Percentiles rank a stretch among this genome's conserved stretches.
Evolutionary conservation across 2,888 invertebrate species (phyloP).

Genomic region (Oxyscelio sp.): DNA sequence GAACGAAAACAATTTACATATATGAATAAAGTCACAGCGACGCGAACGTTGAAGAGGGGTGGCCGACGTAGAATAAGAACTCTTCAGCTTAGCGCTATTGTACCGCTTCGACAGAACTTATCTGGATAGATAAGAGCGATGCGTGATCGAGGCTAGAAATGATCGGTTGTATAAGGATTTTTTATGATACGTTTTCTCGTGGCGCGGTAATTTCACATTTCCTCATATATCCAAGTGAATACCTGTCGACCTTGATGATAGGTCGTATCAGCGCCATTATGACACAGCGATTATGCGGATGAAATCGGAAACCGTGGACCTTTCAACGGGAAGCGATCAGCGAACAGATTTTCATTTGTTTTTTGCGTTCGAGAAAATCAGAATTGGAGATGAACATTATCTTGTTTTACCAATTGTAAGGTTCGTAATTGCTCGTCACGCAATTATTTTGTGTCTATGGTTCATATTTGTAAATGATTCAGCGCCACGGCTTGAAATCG

Average conservation of each 20-base stretch:
- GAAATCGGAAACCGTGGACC: conserved; percentile 16
- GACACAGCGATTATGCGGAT: conserved; percentile 41
- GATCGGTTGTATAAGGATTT: conserved; percentile 67
- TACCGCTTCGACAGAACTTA: conserved; percentile 24
- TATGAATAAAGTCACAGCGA: conserved; percentile 25
- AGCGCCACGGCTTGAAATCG: too few relatives aligned
- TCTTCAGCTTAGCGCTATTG: conserved; percentile 25
- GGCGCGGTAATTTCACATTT: conserved; percentile 73
- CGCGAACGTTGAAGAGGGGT: background rate
- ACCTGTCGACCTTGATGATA: conserved; percentile 78
- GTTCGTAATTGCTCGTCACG: too few relatives aligned
- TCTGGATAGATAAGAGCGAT: conserved; percentile 52
- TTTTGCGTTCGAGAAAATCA: background rate
- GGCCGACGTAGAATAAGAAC: background rate
- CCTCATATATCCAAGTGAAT: conserved; percentile 71
- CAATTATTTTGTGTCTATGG: too few relatives aligned
- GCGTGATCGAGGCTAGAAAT: conserved; percentile 39
- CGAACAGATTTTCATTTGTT: background rate
- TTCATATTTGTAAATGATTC: background rate
- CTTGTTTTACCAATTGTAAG: conserved; percentile 34
- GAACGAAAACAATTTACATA: conserved; percentile 60
- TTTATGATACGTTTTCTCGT: conserved; percentile 66
- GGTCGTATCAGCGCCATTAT: conserved; percentile 42
- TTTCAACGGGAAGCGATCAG: background rate
- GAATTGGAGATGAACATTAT: conserved; percentile 7